These are phyloP conservation scores for Phyllotreta cruciferae DNA, from an alignment of 2,888 invertebrate species.

Conservation along the genomic window DNA sequence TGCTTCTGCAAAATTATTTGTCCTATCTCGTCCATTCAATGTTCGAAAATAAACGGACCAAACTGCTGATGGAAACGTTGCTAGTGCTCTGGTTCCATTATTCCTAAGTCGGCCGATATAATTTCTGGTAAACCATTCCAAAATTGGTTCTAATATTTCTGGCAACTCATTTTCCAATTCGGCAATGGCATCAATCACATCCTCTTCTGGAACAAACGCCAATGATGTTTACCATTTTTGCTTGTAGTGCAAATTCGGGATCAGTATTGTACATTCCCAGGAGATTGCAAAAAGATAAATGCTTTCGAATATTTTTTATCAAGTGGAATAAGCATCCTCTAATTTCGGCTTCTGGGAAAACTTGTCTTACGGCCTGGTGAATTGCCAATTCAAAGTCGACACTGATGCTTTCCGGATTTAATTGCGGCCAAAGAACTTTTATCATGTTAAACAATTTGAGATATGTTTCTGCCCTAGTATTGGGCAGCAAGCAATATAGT, in stretches of 20 bases:
- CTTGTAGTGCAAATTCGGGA: not conserved
- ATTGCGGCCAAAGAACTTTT: constrained; percentile 5
- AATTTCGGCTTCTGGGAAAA: too few relatives aligned
- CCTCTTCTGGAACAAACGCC: not conserved
- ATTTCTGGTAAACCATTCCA: not conserved
- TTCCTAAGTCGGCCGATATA: constrained; percentile 3
- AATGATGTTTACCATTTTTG: constrained; percentile 10
- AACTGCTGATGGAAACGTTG: not conserved
- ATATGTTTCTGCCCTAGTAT: constrained; percentile 5
- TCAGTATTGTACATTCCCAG: not conserved
- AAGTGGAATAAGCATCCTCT: constrained; percentile 3
- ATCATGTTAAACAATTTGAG: constrained; percentile 6
- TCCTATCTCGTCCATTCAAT: too few relatives aligned
- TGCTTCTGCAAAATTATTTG: too few relatives aligned
- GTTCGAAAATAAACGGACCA: too few relatives aligned
- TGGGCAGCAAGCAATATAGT: constrained; percentile 11
- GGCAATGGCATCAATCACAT: constrained; percentile 1
- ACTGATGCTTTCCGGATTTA: not conserved
- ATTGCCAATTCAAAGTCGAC: constrained; percentile 3
- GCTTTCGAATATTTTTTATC: constrained; percentile 1
- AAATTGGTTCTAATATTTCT: constrained; percentile 6
- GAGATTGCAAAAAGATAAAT: constrained; percentile 7
- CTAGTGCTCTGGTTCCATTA: constrained; percentile 2
- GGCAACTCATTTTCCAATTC: constrained; percentile 5
- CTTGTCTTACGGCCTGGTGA: too few relatives aligned